A percentile compares a stretch with the other conserved stretches of the same genome.
Evolutionary conservation across 2,113 vertebrate species (phyloP).

Genomic region (Ictidomys tridecemlineatus): DNA sequence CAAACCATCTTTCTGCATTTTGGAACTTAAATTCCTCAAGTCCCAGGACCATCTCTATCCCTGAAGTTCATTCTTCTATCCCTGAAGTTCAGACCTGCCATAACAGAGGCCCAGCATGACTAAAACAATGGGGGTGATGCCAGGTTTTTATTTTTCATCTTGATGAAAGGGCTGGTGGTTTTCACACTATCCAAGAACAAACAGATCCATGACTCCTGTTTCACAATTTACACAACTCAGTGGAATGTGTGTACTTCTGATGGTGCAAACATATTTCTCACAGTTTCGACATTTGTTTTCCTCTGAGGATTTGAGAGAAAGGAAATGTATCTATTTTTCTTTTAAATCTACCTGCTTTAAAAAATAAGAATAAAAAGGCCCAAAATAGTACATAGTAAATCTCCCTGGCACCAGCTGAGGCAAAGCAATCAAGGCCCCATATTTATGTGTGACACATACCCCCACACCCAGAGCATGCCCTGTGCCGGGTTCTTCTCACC

Average conservation of each 20-base stretch:
- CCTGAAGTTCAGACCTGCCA: slow-evolving; percentile 21
- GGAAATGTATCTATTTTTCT: not conserved
- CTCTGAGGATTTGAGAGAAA: not conserved
- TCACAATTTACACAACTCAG: slow-evolving; percentile 42
- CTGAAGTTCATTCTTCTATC: slow-evolving; percentile 43
- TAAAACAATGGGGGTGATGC: not conserved
- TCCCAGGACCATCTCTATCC: slow-evolving; percentile 27
- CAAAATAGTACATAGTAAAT: not conserved
- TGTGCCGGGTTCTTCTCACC: not conserved
- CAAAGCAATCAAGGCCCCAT: too few relatives aligned
- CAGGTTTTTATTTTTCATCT: slow-evolving; percentile 56
- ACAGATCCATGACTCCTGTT: slow-evolving; percentile 23
- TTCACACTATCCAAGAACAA: slow-evolving; percentile 39
- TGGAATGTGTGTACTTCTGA: not conserved
- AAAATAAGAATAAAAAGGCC: slow-evolving; percentile 12
- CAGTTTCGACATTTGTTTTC: slow-evolving; percentile 21
- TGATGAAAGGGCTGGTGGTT: slow-evolving; percentile 33
- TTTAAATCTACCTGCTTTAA: slow-evolving; percentile 28
- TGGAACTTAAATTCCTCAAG: not conserved
- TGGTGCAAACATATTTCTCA: not conserved
- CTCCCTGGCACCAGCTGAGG: not conserved
- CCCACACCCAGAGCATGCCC: not conserved
- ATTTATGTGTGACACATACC: too few relatives aligned
- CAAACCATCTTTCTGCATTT: slow-evolving; percentile 12
- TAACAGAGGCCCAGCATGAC: not conserved